A percentile compares a stretch with the other conserved stretches of the same genome.
phyloP scores from a whole-genome alignment of 2,113 vertebrate genomes.

The Odontophorus gujanensis region DNA sequence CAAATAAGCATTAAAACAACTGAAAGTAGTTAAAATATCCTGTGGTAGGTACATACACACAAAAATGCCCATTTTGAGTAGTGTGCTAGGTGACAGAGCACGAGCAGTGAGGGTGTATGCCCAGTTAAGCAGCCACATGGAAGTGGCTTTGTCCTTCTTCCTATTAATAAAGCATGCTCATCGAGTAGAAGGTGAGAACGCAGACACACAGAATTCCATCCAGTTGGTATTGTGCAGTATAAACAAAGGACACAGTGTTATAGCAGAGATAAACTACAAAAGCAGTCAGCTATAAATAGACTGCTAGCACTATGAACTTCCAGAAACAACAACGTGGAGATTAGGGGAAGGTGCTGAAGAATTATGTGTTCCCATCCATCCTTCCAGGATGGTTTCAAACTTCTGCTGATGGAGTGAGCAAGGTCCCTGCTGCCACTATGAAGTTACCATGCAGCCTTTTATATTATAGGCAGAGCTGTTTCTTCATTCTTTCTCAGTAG shows the following conservation, averaged over 20 bases:
- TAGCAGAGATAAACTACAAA: constrained; percentile 36
- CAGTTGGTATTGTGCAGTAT: not conserved
- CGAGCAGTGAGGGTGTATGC: not conserved
- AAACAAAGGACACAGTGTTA: constrained; percentile 24
- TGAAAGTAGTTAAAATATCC: not conserved
- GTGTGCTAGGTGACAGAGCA: not conserved
- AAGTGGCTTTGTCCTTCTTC: not conserved
- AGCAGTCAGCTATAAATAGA: constrained; percentile 49
- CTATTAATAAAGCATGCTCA: not conserved
- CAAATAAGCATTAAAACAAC: not conserved
- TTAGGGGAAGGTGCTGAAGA: not conserved
- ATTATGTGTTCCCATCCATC: not conserved
- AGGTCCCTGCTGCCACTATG: not conserved
- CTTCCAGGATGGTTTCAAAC: not conserved
- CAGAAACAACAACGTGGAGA: not conserved
- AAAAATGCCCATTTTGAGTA: constrained; percentile 27
- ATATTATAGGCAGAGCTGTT: not conserved
- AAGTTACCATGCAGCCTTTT: not conserved
- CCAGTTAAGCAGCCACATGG: not conserved
- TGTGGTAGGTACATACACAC: not conserved
- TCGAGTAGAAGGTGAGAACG: not conserved
- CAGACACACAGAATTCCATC: not conserved
- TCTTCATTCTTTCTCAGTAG: not conserved
- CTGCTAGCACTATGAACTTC: not conserved
- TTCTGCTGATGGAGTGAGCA: not conserved